Base-by-base conservation (phyloP, 2,113 vertebrate genomes). In the Actinemys pallida region DNA sequence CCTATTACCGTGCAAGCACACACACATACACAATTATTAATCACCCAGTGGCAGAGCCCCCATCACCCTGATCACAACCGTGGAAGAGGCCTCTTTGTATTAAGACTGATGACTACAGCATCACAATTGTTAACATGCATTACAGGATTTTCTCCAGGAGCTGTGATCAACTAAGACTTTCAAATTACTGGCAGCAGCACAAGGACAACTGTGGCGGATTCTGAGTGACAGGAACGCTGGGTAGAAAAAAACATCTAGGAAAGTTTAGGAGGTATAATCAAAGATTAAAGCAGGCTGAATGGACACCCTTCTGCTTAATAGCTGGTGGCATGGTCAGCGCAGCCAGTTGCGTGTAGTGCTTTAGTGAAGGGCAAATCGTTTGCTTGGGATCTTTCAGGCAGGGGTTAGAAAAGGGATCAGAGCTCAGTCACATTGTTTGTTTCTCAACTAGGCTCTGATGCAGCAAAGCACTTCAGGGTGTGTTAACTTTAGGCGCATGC, bases 181-280 rank as follows among this genome's bases (percentile, higher is more conserved):
- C 72, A 72, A 87, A 81, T 91, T 90, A 91, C 24, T 39, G 75
- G 72, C 80, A 25, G 35, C 27, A 80, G 54, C 62, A 72, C 81
- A 54, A 54, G 83, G 84, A 35, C 47, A 81, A 62, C 81, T 53
- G n/a, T 72, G 10, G 8, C 16, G n/a, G 42, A 69, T 54, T 52
- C 31, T 84, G 89, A 88, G 69, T 29, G 93, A 94, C 93, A 69
- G 89, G 84, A 53, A 35, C 39, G 83, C 87, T 78, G 83, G 47
- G 62, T 50, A 50, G 56, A 83, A 82, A 90, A 29, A 31, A 22
- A 31, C 3, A 35, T 49, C 31, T 78, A 49, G 81, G 76, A 53
- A 53, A 69, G 86, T 72, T 84, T 87, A 54, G 79, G 50, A 72
- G 86, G 49, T 89, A 47, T 78, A 93, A 93, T 89, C 91, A 88